phyloP scores from a whole-genome alignment of 2,113 vertebrate species.

The Oriolus oriolus region DNA sequence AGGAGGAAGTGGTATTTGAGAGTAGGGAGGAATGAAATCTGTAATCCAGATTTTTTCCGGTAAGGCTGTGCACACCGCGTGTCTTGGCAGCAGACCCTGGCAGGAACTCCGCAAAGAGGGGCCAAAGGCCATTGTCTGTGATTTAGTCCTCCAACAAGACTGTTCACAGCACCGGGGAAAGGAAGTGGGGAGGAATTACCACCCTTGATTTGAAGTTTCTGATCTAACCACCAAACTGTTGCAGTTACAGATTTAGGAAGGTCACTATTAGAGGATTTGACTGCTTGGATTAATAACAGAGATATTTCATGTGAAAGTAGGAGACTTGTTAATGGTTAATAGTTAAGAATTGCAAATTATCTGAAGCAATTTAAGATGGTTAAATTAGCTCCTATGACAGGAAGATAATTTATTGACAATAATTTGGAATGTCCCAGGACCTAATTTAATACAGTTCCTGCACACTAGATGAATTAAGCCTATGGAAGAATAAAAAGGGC shows the following conservation, averaged over 20 bases:
- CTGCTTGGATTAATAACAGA: conserved; percentile 10
- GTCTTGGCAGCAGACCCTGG: neutral
- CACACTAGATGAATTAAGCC: neutral
- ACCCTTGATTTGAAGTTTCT: neutral
- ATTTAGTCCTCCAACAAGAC: neutral
- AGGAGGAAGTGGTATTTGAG: neutral
- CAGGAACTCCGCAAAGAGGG: neutral
- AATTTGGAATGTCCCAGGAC: conserved; percentile 20
- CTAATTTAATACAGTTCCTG: conserved; percentile 14
- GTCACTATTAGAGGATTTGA: neutral
- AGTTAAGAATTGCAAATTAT: conserved; percentile 38
- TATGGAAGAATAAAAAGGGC: neutral
- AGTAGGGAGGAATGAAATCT: neutral
- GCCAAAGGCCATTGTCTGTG: neutral
- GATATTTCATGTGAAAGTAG: neutral
- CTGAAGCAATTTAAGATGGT: conserved; percentile 1
- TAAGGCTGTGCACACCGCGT: fast-evolving
- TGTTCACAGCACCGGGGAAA: neutral
- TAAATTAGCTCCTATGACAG: conserved; percentile 33
- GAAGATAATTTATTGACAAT: conserved; percentile 16
- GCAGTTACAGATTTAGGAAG: neutral
- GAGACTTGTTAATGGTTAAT: conserved; percentile 29
- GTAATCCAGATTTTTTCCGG: neutral
- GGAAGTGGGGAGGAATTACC: neutral
- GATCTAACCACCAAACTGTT: neutral